Evolutionary conservation across 2,888 invertebrate species (phyloP), one percentile per base, ranked within the genome.

Genomic region (Xanthia togata): DNA sequence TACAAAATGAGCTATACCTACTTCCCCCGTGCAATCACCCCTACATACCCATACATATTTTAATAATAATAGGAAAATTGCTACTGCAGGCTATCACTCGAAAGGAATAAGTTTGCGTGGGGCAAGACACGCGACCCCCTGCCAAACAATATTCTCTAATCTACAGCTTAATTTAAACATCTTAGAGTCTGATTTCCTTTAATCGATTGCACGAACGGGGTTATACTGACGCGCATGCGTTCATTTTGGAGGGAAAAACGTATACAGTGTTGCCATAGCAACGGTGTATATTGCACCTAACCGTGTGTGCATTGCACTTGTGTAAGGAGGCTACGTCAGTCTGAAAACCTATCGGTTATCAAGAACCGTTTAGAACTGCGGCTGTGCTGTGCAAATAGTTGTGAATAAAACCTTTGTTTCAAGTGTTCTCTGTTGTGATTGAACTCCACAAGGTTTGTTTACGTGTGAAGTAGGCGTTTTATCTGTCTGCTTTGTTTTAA

Each of bases 241-340:
- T 87, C 84, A 85, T 95, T 95, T 96, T 96, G 96, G 96, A 96
- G 96, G 96, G 95, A 96, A 96, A 95, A 93, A 90, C 91, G 91
- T 92, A 91, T 93, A 93, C 95, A 94, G 93, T 93, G 95, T 95
- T 93, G 92, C 90, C 92, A 96, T 95, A 88, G 91, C 92, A 84
- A 96, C 94, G 89, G 86, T 88, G 91, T 90, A 87, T 88, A 91
- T 89, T 94, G 93, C 94, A 95, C 91, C 89, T 90, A 89, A 88
- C 80, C 79, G 81, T 88, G 89, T 90, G 81, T 85, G 83, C 78
- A 78, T 88, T 88, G 85, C 88, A 89, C 86, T 85, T 88, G 86
- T 88, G 90, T 87, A 84, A 57, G 6, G 55, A 55, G 70, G 76
- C 71, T 80, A 82, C 68, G 63, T 77, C 62, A 69, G 90, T 90